These are phyloP conservation scores for Drosophila pegasa DNA, from an alignment of 2,888 invertebrate genomes.

Conservation along the genomic window DNA sequence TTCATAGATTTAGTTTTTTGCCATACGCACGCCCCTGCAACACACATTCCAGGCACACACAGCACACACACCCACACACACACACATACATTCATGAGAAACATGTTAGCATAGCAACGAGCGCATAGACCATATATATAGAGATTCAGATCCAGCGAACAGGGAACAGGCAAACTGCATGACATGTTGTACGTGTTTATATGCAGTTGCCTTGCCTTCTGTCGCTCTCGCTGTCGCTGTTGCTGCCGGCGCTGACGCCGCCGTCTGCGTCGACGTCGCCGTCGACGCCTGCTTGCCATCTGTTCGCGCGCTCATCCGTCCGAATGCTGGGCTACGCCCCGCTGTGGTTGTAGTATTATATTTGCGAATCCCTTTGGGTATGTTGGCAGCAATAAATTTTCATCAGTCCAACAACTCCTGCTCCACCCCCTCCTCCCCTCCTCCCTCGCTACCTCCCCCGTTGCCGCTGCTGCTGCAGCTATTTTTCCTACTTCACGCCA, in stretches of 20 bases:
- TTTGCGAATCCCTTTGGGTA: constrained; percentile 81
- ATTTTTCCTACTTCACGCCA: constrained; percentile 68
- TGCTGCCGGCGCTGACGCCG: constrained; percentile 2
- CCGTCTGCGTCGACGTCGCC: constrained; percentile 3
- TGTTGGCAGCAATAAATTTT: constrained; percentile 79
- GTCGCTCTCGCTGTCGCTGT: constrained; percentile 14
- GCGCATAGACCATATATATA: constrained; percentile 11
- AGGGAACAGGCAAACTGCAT: constrained; percentile 49
- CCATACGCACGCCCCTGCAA: constrained; percentile 43
- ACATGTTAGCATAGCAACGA: constrained; percentile 44
- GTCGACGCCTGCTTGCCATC: constrained; percentile 54
- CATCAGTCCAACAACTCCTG: constrained; percentile 59
- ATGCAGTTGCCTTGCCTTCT: constrained; percentile 51
- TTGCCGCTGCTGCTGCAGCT: constrained; percentile 36
- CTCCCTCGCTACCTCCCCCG: constrained; percentile 22
- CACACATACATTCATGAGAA: constrained; percentile 19
- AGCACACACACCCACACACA: constrained; percentile 14
- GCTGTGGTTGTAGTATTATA: constrained; percentile 71
- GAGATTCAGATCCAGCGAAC: constrained; percentile 25
- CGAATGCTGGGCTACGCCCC: constrained; percentile 55
- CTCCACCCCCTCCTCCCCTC: constrained; percentile 24
- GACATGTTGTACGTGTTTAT: constrained; percentile 74
- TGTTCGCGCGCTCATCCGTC: constrained; percentile 59
- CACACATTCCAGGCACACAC: constrained; percentile 13
- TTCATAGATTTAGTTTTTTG: constrained; percentile 71